phyloP scores from a whole-genome alignment of 2,888 invertebrate species.

The Shargacucullia verbasci region DNA sequence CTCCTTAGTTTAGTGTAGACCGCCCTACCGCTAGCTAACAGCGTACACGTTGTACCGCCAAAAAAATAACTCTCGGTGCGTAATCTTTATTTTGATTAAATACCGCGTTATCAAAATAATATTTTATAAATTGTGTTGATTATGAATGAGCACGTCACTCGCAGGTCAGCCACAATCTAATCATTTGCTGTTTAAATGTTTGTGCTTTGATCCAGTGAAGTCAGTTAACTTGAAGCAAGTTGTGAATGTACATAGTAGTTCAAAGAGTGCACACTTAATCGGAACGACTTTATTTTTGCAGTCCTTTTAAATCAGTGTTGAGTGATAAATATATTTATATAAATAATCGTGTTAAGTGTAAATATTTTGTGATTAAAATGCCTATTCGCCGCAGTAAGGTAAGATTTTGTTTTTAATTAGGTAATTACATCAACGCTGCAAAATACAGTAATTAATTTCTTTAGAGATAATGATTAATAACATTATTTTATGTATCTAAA shows the following conservation, averaged over 20 bases:
- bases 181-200: slow-evolving; percentile 86
- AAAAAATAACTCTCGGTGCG: slow-evolving; percentile 67
- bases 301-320: slow-evolving; percentile 51
- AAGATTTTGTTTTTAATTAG: slow-evolving; percentile 49
- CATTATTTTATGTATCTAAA: too few species aligned
- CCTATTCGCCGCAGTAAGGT: slow-evolving; percentile 86
- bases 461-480: too few species aligned
- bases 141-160: slow-evolving; percentile 80
- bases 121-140: slow-evolving; percentile 83
- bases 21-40: slow-evolving; percentile 59
- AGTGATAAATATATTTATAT: slow-evolving; percentile 40
- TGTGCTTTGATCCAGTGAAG: slow-evolving; percentile 83
- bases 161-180: slow-evolving; percentile 84
- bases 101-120: slow-evolving; percentile 74
- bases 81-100: slow-evolving; percentile 82
- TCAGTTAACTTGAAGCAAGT: slow-evolving; percentile 82
- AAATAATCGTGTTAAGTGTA: slow-evolving; percentile 48
- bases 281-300: slow-evolving; percentile 26
- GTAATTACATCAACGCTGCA: too few species aligned
- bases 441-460: too few species aligned
- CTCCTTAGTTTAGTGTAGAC: slow-evolving; percentile 58
- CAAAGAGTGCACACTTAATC: slow-evolving; percentile 58
- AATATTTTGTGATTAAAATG: slow-evolving; percentile 71
- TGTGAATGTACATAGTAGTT: slow-evolving; percentile 72
- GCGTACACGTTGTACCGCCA: slow-evolving; percentile 46